Percentiles rank a stretch among this genome's conserved stretches.
Conservation (phyloP, 2,797 vertebrate species). For the Geotria australis region DNA sequence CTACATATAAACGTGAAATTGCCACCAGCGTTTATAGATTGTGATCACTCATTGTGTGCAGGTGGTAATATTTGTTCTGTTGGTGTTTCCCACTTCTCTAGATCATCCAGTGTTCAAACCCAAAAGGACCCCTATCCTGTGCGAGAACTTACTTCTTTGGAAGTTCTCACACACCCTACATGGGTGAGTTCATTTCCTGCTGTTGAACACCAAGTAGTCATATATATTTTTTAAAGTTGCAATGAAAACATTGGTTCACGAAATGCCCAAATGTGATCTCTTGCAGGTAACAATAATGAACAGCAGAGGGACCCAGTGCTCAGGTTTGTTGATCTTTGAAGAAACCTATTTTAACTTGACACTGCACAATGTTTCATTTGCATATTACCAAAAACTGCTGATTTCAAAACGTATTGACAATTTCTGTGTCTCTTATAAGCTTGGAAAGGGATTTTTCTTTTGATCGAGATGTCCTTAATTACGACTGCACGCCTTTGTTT, state of each 20-base stretch:
- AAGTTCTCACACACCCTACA: conserved; percentile 42
- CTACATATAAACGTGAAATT: too few relatives aligned
- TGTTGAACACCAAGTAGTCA: too few relatives aligned
- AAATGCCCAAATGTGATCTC: not conserved
- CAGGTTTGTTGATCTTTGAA: not conserved
- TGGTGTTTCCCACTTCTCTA: conserved; percentile 6
- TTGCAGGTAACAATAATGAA: conserved; percentile 24
- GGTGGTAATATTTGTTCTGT: conserved; percentile 1
- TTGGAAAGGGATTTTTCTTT: too few relatives aligned
- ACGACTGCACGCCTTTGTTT: too few relatives aligned
- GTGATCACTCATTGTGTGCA: not conserved
- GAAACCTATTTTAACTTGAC: too few relatives aligned
- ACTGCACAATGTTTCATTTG: too few relatives aligned
- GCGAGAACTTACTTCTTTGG: conserved; percentile 86
- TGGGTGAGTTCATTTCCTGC: conserved; percentile 24
- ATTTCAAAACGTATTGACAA: too few relatives aligned
- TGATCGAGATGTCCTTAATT: too few relatives aligned
- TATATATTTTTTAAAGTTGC: not conserved
- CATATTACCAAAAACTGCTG: too few relatives aligned
- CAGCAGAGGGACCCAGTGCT: conserved; percentile 12
- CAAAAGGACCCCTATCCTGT: conserved; percentile 67
- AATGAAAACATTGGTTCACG: not conserved
- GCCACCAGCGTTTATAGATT: not conserved
- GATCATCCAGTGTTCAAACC: conserved; percentile 66
- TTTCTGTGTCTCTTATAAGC: too few relatives aligned